These are phyloP conservation scores for Notodonta dromedarius DNA, from an alignment of 2,888 invertebrate genomes.

Conservation along the genomic window DNA sequence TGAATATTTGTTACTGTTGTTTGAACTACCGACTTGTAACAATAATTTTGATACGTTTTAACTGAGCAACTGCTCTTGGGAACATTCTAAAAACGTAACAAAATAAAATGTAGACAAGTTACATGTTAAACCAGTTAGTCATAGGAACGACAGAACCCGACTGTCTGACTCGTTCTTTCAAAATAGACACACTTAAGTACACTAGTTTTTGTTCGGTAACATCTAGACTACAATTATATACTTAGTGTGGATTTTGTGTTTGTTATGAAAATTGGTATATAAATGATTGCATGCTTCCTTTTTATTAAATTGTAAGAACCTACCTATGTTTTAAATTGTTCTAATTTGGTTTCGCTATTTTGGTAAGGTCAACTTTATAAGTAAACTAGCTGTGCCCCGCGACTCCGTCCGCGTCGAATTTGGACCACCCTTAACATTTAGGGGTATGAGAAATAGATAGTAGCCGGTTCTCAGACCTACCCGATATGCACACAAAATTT, in stretches of 20 bases:
- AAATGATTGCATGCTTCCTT: neutral
- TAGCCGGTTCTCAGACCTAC: no score
- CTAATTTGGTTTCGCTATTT: no score
- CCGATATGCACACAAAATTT: no score
- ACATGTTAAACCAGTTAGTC: conserved; percentile 17
- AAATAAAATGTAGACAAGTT: conserved; percentile 7
- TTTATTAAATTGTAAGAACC: neutral
- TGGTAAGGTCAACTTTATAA: no score
- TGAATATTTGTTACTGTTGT: no score
- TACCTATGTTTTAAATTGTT: no score
- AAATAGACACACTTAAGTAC: conserved; percentile 17
- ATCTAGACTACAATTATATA: conserved; percentile 16
- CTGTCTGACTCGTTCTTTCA: conserved; percentile 29
- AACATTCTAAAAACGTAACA: neutral
- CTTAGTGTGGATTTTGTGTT: conserved; percentile 18
- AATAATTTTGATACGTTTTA: neutral
- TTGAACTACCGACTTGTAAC: no score
- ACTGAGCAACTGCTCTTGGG: no score
- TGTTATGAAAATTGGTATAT: neutral
- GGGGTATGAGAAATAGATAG: no score
- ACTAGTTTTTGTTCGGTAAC: conserved; percentile 22
- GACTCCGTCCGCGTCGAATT: no score
- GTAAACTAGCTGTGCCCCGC: no score
- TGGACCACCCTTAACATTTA: no score
- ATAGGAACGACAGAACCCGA: conserved; percentile 31